Percentiles rank a stretch among this genome's conserved stretches.
Evolutionary conservation across 2,888 invertebrate genomes (phyloP).

Genomic region (Phragmatobia fuliginosa): DNA sequence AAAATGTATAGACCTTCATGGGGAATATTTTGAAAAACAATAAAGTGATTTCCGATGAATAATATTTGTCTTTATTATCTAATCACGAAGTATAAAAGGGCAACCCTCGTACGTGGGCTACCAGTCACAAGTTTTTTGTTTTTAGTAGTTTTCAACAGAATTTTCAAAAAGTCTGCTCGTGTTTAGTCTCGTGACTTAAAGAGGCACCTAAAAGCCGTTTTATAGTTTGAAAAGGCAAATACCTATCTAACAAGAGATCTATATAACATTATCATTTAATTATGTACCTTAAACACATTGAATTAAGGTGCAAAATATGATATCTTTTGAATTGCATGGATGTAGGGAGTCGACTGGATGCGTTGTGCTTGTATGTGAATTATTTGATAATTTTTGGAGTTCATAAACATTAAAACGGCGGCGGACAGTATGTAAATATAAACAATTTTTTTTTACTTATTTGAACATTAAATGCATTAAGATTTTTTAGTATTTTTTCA

Average conservation of each 20-base stretch:
- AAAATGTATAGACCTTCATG: too few relatives aligned
- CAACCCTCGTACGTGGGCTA: too few relatives aligned
- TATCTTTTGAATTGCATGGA: constrained; percentile 27
- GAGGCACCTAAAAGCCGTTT: constrained; percentile 36
- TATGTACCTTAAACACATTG: constrained; percentile 38
- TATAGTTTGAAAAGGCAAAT: constrained; percentile 46
- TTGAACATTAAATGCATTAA: neutral
- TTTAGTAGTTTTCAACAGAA: neutral
- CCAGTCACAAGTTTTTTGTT: too few relatives aligned
- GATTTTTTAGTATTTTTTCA: neutral
- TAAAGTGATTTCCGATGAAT: too few relatives aligned
- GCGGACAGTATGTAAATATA: neutral
- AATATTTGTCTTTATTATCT: too few relatives aligned
- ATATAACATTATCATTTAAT: constrained; percentile 48
- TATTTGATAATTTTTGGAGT: neutral
- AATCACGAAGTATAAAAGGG: too few relatives aligned
- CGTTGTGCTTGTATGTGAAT: neutral
- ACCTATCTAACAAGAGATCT: constrained; percentile 63
- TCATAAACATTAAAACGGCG: too few relatives aligned
- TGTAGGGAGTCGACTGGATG: constrained; percentile 12
- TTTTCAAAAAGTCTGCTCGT: neutral
- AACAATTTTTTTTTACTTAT: neutral
- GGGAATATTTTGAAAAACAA: too few relatives aligned
- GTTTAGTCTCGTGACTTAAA: constrained; percentile 1
- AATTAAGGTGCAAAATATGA: constrained; percentile 46